Evolutionary conservation across 92 coral and sea anemone genomes (phyloP).

Genomic region (Galaxea fascicularis): DNA sequence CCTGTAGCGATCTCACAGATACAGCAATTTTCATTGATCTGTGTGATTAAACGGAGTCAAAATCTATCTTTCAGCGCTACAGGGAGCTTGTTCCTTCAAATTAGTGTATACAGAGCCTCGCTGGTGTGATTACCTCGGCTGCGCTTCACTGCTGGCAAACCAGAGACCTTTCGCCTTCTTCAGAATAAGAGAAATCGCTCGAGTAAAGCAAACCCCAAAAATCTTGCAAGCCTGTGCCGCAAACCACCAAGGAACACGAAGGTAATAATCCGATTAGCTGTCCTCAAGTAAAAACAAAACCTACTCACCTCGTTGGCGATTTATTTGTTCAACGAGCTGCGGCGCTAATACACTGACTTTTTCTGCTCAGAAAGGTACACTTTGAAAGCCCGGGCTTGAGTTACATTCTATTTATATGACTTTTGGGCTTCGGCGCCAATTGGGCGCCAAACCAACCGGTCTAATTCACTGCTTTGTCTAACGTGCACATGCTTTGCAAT

Average conservation of each 20-base stretch:
- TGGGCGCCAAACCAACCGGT: slow-evolving; percentile 92
- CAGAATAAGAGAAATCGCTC: slow-evolving; percentile 6
- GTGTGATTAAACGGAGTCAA: slow-evolving; percentile 87
- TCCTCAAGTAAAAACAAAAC: slow-evolving; percentile 65
- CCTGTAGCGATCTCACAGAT: slow-evolving; percentile 84
- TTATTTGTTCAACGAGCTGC: slow-evolving; percentile 50
- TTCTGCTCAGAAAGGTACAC: slow-evolving; percentile 76
- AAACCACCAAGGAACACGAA: slow-evolving; percentile 36
- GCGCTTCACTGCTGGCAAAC: slow-evolving; percentile 27
- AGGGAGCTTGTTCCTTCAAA: slow-evolving; percentile 70
- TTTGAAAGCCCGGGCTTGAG: slow-evolving; percentile 85
- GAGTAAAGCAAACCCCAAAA: slow-evolving; percentile 17
- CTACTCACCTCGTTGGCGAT: slow-evolving; percentile 72
- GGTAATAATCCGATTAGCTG: slow-evolving; percentile 69
- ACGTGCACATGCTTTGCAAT: slow-evolving; percentile 90
- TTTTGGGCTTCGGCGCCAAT: slow-evolving; percentile 91
- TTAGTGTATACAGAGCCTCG: slow-evolving; percentile 47
- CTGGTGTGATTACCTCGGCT: slow-evolving; percentile 53
- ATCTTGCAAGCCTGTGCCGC: neutral
- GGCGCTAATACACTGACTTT: slow-evolving; percentile 67
- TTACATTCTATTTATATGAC: slow-evolving; percentile 96
- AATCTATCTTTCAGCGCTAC: slow-evolving; percentile 79
- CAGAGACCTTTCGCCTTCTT: slow-evolving; percentile 16
- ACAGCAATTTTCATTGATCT: slow-evolving; percentile 94
- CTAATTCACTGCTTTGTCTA: slow-evolving; percentile 96